Evolutionary conservation across 2,113 vertebrate genomes (phyloP).

Genomic region (Calypte anna): DNA sequence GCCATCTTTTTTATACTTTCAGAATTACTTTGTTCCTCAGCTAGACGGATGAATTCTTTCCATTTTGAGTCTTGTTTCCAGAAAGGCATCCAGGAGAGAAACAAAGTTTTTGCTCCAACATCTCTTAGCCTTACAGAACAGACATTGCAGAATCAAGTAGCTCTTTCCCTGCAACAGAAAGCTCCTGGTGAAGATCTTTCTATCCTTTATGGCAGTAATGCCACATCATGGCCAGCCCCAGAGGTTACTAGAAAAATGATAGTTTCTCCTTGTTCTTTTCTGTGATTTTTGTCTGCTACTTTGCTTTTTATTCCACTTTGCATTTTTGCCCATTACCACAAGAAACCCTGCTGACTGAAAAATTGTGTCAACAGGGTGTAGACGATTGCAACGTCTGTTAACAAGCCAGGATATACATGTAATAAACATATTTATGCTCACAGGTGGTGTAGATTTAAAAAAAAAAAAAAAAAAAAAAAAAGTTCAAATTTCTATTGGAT

Average conservation of each 20-base stretch:
- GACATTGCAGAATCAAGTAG: background rate
- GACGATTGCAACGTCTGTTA: background rate
- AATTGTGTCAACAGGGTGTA: constrained; percentile 35
- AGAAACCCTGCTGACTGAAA: constrained; percentile 53
- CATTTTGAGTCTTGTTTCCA: background rate
- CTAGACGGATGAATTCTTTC: background rate
- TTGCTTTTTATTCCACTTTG: background rate
- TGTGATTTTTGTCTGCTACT: background rate
- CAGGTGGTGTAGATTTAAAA: background rate
- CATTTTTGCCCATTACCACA: constrained; percentile 33
- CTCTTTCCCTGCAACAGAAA: background rate
- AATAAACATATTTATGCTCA: constrained; percentile 13
- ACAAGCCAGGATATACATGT: background rate
- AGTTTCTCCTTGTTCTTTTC: background rate
- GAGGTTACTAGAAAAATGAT: background rate
- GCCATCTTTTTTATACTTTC: background rate
- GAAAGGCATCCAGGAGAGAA: background rate
- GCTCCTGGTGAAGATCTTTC: background rate
- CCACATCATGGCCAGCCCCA: background rate
- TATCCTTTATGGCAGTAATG: background rate
- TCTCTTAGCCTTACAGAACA: background rate
- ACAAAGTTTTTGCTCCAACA: background rate
- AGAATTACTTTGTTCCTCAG: background rate
- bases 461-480: background rate
- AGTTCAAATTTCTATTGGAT: background rate